Evolutionary conservation across 1,140 invertebrate genomes (phyloP).

Genomic region (Cyrtorhinus lividipennis): DNA sequence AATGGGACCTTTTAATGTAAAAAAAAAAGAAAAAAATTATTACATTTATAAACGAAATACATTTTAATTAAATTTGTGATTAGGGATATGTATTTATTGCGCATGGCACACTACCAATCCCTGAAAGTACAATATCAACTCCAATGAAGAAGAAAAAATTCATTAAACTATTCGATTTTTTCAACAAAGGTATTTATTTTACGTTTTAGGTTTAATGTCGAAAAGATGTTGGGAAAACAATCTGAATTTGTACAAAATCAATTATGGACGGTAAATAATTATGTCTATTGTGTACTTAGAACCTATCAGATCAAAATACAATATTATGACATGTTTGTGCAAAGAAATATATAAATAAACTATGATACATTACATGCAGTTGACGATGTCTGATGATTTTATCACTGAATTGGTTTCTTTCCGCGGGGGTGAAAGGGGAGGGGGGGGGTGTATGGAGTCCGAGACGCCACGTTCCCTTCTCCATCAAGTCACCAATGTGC

Average conservation of each 20-base stretch:
- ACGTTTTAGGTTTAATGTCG: constrained; percentile 11
- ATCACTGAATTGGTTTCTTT: too few relatives aligned
- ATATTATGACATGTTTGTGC: constrained; percentile 20
- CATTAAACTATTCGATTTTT: constrained; percentile 2
- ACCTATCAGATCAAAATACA: constrained; percentile 16
- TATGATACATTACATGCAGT: constrained; percentile 9
- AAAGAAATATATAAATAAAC: constrained; percentile 17
- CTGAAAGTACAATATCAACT: constrained; percentile 19
- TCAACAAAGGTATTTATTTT: constrained; percentile 13
- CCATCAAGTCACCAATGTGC: too few relatives aligned
- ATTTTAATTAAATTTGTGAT: not conserved
- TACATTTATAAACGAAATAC: too few relatives aligned
- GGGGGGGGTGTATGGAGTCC: too few relatives aligned
- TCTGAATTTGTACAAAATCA: constrained; percentile 19
- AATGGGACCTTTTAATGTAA: constrained; percentile 15
- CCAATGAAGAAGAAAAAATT: not conserved
- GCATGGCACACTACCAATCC: not conserved
- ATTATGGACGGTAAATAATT: constrained; percentile 17
- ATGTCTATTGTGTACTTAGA: constrained; percentile 21
- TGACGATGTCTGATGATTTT: too few relatives aligned
- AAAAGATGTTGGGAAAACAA: constrained; percentile 11
- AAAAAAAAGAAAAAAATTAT: not conserved
- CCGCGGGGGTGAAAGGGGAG: too few relatives aligned
- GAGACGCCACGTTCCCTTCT: too few relatives aligned
- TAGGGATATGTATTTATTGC: constrained; percentile 1